These are phyloP conservation scores for Chrysolina oricalcia DNA, from an alignment of 2,888 invertebrate genomes.

Conservation along the genomic window DNA sequence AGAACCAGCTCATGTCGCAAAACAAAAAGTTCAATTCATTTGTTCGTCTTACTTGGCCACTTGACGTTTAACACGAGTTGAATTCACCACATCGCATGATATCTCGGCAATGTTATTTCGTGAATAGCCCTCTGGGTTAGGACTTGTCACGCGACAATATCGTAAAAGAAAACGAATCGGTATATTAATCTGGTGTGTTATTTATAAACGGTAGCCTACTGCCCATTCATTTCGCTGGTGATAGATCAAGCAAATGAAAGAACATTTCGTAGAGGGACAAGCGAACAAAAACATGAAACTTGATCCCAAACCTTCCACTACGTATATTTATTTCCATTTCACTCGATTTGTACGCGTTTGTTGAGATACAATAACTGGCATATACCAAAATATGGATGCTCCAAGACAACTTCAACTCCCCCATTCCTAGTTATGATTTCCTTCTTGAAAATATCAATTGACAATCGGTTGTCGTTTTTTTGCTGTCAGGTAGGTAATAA, in stretches of 20 bases:
- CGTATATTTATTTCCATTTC: too few species aligned
- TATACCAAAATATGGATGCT: too few species aligned
- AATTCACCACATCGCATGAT: constrained; percentile 8
- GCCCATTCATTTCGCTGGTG: neutral
- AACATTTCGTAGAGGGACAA: neutral
- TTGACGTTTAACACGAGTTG: constrained; percentile 14
- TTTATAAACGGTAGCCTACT: neutral
- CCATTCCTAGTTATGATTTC: too few species aligned
- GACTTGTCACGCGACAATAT: constrained; percentile 13
- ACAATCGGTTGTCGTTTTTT: too few species aligned
- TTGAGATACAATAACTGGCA: too few species aligned
- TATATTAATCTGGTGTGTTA: constrained; percentile 12
- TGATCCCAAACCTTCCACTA: neutral
- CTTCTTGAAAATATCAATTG: too few species aligned
- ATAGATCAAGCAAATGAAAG: neutral
- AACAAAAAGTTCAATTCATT: neutral
- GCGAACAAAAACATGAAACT: neutral
- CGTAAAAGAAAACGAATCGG: constrained; percentile 18
- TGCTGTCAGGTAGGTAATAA: too few species aligned
- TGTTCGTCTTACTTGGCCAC: constrained; percentile 9
- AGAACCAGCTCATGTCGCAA: neutral
- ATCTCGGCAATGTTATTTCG: constrained; percentile 2
- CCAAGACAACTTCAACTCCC: too few species aligned
- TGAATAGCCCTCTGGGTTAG: neutral
- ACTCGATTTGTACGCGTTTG: too few species aligned